Conservation (phyloP, 2,797 vertebrate species). For the Sardinella longiceps region DNA sequence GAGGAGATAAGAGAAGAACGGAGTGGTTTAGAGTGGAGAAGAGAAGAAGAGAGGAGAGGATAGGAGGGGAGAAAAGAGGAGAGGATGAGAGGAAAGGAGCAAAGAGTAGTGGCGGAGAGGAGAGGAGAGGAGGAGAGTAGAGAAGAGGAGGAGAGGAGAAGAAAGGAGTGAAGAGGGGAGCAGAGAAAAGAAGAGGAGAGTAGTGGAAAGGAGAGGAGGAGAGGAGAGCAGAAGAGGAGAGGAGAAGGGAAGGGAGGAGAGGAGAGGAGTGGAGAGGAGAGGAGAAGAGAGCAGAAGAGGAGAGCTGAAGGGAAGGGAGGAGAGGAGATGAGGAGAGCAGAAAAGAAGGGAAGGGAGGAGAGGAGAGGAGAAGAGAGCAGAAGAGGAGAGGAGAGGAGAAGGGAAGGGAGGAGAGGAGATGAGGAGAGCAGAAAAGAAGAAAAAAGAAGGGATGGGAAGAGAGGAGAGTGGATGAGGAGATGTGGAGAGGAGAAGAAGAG, state of each 20-base stretch:
- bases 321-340: not conserved
- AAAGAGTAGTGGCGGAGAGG: not conserved
- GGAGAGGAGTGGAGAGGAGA: not conserved
- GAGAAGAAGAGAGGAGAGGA: not conserved
- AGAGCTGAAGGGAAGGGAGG: not conserved
- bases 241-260: not conserved
- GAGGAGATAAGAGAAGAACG: no score
- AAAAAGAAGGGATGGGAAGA: not conserved
- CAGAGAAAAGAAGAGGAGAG: no score
- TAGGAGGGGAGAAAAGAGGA: no score
- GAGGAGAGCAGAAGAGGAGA: not conserved
- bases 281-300: not conserved
- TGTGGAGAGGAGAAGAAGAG: not conserved
- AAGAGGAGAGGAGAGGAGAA: not conserved
- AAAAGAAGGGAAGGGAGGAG: not conserved
- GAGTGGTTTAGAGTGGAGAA: no score
- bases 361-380: not conserved
- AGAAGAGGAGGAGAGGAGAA: not conserved
- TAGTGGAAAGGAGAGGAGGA: not conserved
- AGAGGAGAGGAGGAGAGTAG: not conserved
- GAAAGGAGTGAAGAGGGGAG: not conserved
- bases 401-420: not conserved
- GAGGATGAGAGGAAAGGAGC: no score
- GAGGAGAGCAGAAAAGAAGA: no score
- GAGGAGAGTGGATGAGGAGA: not conserved